These are phyloP conservation scores for Gymnocypris eckloni DNA, from an alignment of 2,797 vertebrate genomes.

Conservation along the genomic window DNA sequence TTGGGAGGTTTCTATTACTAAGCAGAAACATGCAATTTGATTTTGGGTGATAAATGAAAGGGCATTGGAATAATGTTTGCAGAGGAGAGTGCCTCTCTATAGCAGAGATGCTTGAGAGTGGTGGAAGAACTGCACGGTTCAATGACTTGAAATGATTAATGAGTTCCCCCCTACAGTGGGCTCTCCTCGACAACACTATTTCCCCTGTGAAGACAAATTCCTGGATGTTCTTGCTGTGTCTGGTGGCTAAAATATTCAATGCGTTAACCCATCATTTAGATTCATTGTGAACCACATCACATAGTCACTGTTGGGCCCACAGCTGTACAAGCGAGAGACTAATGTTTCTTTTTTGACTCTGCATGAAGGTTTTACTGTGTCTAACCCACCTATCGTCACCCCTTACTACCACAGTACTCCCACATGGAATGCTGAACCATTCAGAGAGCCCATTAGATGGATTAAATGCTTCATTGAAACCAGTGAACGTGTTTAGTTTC, in stretches of 20 bases:
- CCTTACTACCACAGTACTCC: conserved; percentile 10
- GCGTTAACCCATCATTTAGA: conserved; percentile 54
- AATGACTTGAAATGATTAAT: conserved; percentile 66
- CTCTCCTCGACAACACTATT: conserved; percentile 49
- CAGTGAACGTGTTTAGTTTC: conserved; percentile 34
- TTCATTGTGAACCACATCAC: conserved; percentile 45
- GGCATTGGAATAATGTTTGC: conserved; percentile 69
- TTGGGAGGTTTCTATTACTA: conserved; percentile 73
- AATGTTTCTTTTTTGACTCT: conserved; percentile 37
- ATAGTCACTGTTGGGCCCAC: conserved; percentile 37
- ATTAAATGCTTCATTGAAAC: conserved; percentile 45
- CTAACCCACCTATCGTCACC: conserved; percentile 24
- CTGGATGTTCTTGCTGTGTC: conserved; percentile 53
- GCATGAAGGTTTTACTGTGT: conserved; percentile 34
- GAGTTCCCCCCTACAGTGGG: conserved; percentile 43
- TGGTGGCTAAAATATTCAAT: conserved; percentile 49
- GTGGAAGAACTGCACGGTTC: conserved; percentile 46
- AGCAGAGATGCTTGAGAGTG: conserved; percentile 64
- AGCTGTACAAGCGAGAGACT: conserved; percentile 40
- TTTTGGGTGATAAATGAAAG: conserved; percentile 78
- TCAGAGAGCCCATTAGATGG: conserved; percentile 38
- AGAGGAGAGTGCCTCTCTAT: conserved; percentile 66
- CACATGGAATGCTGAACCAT: conserved; percentile 29
- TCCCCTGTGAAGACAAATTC: conserved; percentile 60
- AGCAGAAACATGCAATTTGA: conserved; percentile 75